Evolutionary conservation across 2,113 vertebrate genomes (phyloP), one percentile per base, ranked within the genome.

Genomic region (Lepisosteus osseus): DNA sequence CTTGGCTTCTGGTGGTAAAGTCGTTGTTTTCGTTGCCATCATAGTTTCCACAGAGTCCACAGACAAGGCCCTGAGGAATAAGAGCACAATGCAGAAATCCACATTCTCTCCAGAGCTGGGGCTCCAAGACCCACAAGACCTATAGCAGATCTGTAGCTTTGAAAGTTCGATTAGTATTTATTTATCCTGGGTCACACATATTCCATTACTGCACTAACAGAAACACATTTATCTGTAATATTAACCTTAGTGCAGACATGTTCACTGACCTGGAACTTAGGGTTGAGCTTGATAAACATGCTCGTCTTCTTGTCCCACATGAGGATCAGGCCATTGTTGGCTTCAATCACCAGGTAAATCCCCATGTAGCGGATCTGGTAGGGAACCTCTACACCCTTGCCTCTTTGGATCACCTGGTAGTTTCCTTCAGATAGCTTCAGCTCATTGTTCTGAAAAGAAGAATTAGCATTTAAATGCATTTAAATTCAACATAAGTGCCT

Each of bases 221-320:
- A 29, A 29, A 29, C 29, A 29, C 29, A 29, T 29, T 29, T 29
- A 29, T 29, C 29, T 29, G 29, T 29, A 29, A 29, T 1, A 29
- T 29, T 8, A 17, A 9, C 4, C 11, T 55, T 11, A 62, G 17
- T 13, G 1, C 2, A 54, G 54, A 1, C 2, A 43, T 15, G 57
- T 65, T 74, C 2, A 62, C 78, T 81, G 84, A 99, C 97, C 92
- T 94, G 88, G 83, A 92, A 94, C 8, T 82, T 57, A 0, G 92
- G 90, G 59, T 79, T 90, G 12, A 98, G 87, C 70, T 92, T 94
- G 73, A 99, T 93, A 79, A 93, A 95, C 69, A 99, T 86, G 74
- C 93, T 95, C 64, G 96, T 99, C 85, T 90, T 95, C 81, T 79
- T 88, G 86, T 99, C 96, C 97, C 97, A 99, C 86, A 93, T 89